These are phyloP conservation scores for Drosophila grimshawi DNA, from an alignment of 1,140 invertebrate genomes.

Conservation along the genomic window DNA sequence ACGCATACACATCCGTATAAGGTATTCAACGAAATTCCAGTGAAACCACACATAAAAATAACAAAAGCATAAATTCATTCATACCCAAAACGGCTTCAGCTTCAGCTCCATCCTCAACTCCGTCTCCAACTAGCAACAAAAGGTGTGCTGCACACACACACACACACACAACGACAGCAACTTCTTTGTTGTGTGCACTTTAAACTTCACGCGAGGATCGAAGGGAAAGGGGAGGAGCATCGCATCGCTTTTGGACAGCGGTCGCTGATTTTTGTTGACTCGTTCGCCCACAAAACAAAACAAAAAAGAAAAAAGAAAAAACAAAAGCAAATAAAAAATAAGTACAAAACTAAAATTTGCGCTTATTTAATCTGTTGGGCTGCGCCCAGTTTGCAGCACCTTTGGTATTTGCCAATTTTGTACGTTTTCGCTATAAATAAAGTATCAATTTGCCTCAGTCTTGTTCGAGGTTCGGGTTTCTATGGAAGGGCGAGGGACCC, in stretches of 20 bases:
- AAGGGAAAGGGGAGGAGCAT: neutral
- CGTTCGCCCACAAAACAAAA: conserved; percentile 30
- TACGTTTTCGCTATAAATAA: conserved; percentile 66
- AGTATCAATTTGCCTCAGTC: conserved; percentile 50
- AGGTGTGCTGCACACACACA: conserved; percentile 35
- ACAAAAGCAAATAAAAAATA: neutral
- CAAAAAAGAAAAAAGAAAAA: conserved; percentile 13
- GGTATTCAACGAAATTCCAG: conserved; percentile 59
- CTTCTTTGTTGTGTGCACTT: conserved; percentile 38
- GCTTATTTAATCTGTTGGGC: conserved; percentile 50
- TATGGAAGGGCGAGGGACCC: conserved; percentile 59
- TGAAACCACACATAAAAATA: conserved; percentile 64
- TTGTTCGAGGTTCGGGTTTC: conserved; percentile 48
- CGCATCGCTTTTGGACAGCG: conserved; percentile 27
- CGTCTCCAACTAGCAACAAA: conserved; percentile 35
- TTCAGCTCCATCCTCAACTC: conserved; percentile 6
- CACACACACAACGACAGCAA: conserved; percentile 14
- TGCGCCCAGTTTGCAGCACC: conserved; percentile 37
- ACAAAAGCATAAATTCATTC: conserved; percentile 73
- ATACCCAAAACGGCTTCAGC: conserved; percentile 35
- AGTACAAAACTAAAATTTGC: conserved; percentile 20
- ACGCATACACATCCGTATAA: conserved; percentile 30
- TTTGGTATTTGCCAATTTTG: conserved; percentile 55
- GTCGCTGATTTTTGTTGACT: conserved; percentile 40
- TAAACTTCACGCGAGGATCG: conserved; percentile 4